Base-by-base conservation (phyloP, 64 coral and sea anemone genomes). In the Montipora sp. region DNA sequence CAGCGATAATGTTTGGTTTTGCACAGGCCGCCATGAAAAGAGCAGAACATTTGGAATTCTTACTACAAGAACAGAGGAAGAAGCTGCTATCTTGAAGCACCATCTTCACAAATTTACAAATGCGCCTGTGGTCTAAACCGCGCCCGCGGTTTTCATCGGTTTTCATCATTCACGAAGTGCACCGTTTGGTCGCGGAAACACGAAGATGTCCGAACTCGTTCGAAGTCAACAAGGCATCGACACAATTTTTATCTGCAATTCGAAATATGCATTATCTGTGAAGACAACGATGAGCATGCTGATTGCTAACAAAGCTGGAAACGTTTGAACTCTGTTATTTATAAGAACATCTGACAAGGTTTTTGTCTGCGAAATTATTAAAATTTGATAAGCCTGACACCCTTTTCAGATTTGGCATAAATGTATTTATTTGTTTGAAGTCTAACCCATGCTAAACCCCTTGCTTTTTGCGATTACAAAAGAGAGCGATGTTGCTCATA, bases 11-110 rank as follows among this genome's bases (percentile, higher is more conserved):
- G 59, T 55, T 90, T n/a, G 46, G 14, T 79, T 87, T 94, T 88
- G 45, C 48, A 15, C 68, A 99, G 98, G 95, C 98, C 55, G 98
- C 98, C 13, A 93, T 89, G 85, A 99, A 99, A 58, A 88, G 98
- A 79, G 94, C 98, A n/a, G 98, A 99, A 47, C 94, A 99, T 79
- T 86, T 99, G 47, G 98, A 99, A 79, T 93, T 99, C 78, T 90
- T 99, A 47, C 89, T 99, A 1, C 98, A 99, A 73, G 94, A 99
- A 84, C 98, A 99, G 44, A 77, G 98, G 68, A 99, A 99, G 87
- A 99, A 99, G 77, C 80, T 99, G n/a, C 78, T 98, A 2, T 92
- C 94, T 1, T 98, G 83, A 93, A 77, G 24, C 55, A 18, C 1
- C 24, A 7, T 61, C 15, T 14, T 53, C 57, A 11, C 8, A 59